Evolutionary conservation across 2,113 vertebrate genomes (phyloP), one percentile per base, ranked within the genome.

Genomic region (Forbesichthys papilliferus): DNA sequence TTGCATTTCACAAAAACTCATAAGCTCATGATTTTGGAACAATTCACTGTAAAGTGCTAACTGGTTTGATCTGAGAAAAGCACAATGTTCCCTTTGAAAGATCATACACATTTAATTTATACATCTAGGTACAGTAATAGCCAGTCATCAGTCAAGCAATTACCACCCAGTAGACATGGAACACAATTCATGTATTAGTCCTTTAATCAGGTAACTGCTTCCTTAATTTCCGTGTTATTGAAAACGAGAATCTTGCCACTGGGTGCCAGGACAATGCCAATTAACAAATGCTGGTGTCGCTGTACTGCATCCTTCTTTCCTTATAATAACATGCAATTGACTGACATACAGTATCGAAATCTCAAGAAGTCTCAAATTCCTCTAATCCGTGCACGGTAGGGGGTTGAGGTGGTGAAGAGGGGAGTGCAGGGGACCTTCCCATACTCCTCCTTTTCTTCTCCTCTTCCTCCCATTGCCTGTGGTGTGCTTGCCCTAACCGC

Each of bases 181-280:
- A 80, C 86, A 90, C 87, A 83, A 84, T 89, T 93, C 75, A 86
- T 90, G 79, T 85, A 90, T 92, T 93, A 91, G 91, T 92, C 90
- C 91, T 93, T 93, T 93, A 93, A 93, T 92, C 89, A 80, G 80
- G 91, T 92, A 91, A 91, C 87, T 88, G 90, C 80, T 90, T 91
- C 87, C 86, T 90, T 87, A 86, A 86, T 89, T 91, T 92, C 86
- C 87, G 89, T 78, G 77, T 89, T 90, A 90, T 78, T 88, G 87
- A 90, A 85, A 88, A 77, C 10, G 69, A 89, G 84, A 88, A 83
- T 83, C 84, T 85, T 89, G 85, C 78, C 84, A 86, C 82, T 88
- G 84, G 75, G 70, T 83, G 88, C 87, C 89, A 88, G 85, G 84
- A 88, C 83, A 90, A 87, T 87, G 81, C 84, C 86, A 85, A 86